Percentiles rank a stretch among this genome's conserved stretches.
phyloP scores from a whole-genome alignment of 2,888 invertebrate species.

The Eurytoma californica region DNA sequence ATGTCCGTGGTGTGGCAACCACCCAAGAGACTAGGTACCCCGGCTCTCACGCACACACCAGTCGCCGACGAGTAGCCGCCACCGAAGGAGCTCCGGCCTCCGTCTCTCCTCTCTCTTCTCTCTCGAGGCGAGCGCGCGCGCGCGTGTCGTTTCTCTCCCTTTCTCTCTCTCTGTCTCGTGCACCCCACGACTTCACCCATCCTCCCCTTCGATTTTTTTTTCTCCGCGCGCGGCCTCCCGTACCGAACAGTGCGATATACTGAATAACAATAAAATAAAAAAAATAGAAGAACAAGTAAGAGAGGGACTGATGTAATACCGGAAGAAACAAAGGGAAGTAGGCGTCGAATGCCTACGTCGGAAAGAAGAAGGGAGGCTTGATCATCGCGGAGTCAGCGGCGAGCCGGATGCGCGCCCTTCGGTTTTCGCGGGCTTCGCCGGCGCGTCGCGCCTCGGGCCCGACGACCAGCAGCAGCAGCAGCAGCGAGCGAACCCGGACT shows the following conservation, averaged over 20 bases:
- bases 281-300: not conserved
- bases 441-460: not conserved
- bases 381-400: not conserved
- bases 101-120: not conserved
- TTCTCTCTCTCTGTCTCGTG: slow-evolving; percentile 12
- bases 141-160: not conserved
- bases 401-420: slow-evolving; percentile 8
- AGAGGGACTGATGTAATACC: not conserved
- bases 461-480: no score
- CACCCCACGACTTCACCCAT: not conserved
- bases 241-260: no score
- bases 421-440: slow-evolving; percentile 12
- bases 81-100: slow-evolving; percentile 35
- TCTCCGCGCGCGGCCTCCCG: no score
- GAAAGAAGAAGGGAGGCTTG: not conserved
- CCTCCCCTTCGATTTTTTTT: not conserved
- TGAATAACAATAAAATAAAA: no score
- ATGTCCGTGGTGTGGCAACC: slow-evolving; percentile 52
- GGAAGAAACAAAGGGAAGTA: not conserved
- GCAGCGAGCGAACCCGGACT: not conserved
- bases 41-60: slow-evolving; percentile 24
- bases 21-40: slow-evolving; percentile 38
- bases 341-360: not conserved
- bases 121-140: not conserved
- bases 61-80: slow-evolving; percentile 53